Conservation (phyloP, 2,888 invertebrate genomes). For the Hirudinaria manillensis region DNA sequence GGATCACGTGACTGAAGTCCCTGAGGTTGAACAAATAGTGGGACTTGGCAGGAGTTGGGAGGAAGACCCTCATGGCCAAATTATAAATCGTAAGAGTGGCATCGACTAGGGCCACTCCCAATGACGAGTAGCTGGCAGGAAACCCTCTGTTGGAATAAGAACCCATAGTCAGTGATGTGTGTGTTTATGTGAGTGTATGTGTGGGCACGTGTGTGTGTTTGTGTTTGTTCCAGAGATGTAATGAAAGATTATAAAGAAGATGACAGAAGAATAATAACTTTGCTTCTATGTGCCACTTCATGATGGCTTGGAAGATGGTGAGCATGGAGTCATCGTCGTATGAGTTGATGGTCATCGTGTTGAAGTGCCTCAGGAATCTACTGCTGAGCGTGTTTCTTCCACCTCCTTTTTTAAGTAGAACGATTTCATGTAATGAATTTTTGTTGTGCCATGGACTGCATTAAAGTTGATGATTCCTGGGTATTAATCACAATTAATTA, state of each 20-base stretch:
- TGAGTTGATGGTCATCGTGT: constrained; percentile 54
- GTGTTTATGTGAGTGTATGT: neutral
- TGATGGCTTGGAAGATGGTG: constrained; percentile 53
- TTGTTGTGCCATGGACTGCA: neutral
- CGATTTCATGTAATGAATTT: neutral
- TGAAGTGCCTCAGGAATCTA: constrained; percentile 54
- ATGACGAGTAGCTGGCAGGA: constrained; percentile 85
- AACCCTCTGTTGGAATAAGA: constrained; percentile 62
- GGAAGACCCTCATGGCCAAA: constrained; percentile 50
- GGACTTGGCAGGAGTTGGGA: constrained; percentile 55
- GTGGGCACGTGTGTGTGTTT: neutral
- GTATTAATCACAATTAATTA: neutral
- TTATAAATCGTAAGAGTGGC: constrained; percentile 53
- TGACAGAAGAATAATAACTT: constrained; percentile 57
- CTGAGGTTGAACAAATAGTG: constrained; percentile 55
- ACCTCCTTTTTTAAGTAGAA: constrained; percentile 51
- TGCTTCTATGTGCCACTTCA: constrained; percentile 61
- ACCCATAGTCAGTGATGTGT: neutral
- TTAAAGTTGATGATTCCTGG: neutral
- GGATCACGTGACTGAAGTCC: constrained; percentile 79
- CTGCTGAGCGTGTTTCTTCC: constrained; percentile 55
- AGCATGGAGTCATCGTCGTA: constrained; percentile 54
- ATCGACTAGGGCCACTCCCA: constrained; percentile 74
- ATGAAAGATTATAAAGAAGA: neutral
- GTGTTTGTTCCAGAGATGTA: neutral